Evolutionary conservation across 2,113 vertebrate species (phyloP), one percentile per base, ranked within the genome.

Genomic region (Microcebus tavaratra): DNA sequence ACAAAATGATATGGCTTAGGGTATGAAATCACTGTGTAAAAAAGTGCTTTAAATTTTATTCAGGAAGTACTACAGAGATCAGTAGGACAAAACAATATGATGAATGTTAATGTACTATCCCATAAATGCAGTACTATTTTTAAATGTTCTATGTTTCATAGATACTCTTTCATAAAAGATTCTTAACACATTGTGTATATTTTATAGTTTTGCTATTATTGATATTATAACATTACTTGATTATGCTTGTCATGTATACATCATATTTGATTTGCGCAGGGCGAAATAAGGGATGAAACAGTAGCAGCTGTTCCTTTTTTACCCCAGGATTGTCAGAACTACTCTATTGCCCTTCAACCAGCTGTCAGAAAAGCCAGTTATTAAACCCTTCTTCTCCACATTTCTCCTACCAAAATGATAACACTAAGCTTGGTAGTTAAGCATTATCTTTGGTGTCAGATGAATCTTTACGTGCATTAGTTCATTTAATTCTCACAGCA

Each of bases 161-260:
- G 27, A 13, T 89, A 79, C 25, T 89, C 1, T 81, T 91, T 96
- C 79, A 61, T 13, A 10, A 80, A 88, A 63, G 21, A 68, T 76
- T 76, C n/a, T 42, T 82, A 76, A 72, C 27, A 55, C 3, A 70
- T 86, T 70, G 76, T 87, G 15, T 85, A 6, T 80, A 57, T 91
- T 61, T 93, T 91, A 45, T 63, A 96, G 39, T 96, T 94, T 88
- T 91, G 63, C 36, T 59, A 81, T 39, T 80, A 75, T 5, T 86
- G 48, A 57, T 25, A 45, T 92, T 90, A n/a, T 76, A 94, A 72
- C 73, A 80, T n/a, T 68, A 55, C 23, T 90, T 59, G 81, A 79
- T 90, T 67, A 42, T 92, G 13, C 42, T 82, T 89, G 9, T n/a
- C 27, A 45, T 57, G 11, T 94, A 42, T 82, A 17, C 21, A 53